Base-by-base conservation (phyloP, 2,888 invertebrate genomes). In the Geophilus truncorum region DNA sequence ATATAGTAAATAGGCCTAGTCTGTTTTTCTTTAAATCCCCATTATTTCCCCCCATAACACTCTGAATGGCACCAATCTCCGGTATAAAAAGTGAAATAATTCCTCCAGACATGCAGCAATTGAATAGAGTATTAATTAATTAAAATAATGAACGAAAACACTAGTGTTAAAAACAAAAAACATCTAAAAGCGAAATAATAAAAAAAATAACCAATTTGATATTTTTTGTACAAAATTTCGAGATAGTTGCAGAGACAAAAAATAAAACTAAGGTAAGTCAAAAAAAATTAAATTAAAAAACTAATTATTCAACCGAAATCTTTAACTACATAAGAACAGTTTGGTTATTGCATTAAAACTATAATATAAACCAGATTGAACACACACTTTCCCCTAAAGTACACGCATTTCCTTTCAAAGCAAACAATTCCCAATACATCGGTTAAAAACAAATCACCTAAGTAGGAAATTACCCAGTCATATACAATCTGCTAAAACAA, bases 41-140 rank as follows among this genome's bases (percentile, higher is more conserved):
- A n/a, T n/a, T n/a, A n/a, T 57, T 57, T 18, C 18, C 51, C 45
- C 62, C 25, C 70, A 28, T 28, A 25, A 25, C 70, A 12, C 70
- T 28, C 70, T 70, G 70, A 70, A 70, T 70, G 70, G 70, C 70
- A 70, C 28, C 70, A 70, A 70, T 70, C 70, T 28, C 70, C 70
- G 70, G 70, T 70, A 15, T 25, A 70, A 70, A 51, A 70, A 70
- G 25, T 36, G 36, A 77, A 77, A 77, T 32, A 77, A 36, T 36
- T 77, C 77, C 77, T 77, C 77, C 77, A 77, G 77, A 77, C 77
- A 77, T 77, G 77, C 77, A 77, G 77, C 77, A n/a, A 77, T 70
- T 70, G 70, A 70, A 70, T 70, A 70, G 70, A 70, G 70, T 70
- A 70, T 70, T 70, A 70, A 25, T 70, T 28, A 70, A 25, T 70